These are phyloP conservation scores for Anser cygnoides DNA, from an alignment of 2,113 vertebrate genomes.

Conservation along the genomic window DNA sequence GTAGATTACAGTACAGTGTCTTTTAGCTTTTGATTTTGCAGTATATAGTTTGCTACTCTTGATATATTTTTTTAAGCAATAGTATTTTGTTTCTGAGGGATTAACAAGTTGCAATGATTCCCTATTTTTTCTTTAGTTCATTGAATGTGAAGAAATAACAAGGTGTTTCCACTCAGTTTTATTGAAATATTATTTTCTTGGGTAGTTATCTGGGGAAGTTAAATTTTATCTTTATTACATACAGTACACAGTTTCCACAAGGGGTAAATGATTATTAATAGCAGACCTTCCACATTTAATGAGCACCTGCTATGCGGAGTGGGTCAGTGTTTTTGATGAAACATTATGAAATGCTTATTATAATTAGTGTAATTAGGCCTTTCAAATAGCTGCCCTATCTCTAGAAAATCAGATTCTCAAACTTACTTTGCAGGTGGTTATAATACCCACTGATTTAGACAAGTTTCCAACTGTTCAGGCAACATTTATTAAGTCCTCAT, in stretches of 20 bases:
- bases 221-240: constrained; percentile 6
- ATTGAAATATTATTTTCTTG: background rate
- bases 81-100: background rate
- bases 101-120: background rate
- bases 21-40: background rate
- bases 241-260: constrained; percentile 3
- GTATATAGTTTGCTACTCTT: background rate
- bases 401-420: constrained; percentile 60
- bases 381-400: constrained; percentile 28
- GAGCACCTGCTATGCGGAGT: constrained; percentile 55
- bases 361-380: constrained; percentile 65
- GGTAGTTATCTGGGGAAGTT: background rate
- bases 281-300: constrained; percentile 50
- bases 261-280: constrained; percentile 58
- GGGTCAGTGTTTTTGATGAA: constrained; percentile 64
- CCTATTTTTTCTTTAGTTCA: background rate
- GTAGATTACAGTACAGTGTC: background rate
- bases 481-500: constrained; percentile 34
- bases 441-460: constrained; percentile 40
- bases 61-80: background rate
- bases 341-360: constrained; percentile 49
- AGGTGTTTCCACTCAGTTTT: background rate
- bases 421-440: constrained; percentile 32
- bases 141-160: background rate
- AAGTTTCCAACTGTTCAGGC: constrained; percentile 22